Conservation (phyloP, 92 coral and sea anemone species). For the Blastomussa wellsi region DNA sequence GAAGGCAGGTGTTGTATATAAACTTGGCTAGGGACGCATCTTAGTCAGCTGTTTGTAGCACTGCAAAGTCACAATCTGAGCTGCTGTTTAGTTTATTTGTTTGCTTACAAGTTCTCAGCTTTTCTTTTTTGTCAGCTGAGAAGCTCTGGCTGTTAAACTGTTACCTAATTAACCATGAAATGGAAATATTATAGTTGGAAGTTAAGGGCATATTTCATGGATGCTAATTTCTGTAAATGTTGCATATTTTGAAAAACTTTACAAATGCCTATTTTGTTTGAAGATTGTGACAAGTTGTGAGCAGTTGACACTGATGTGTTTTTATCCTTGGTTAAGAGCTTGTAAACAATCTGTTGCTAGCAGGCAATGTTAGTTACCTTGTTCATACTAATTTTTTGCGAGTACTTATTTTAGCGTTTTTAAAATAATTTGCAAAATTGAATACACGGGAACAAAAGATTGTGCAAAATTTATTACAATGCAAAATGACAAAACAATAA, state of each 20-base stretch:
- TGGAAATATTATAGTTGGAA: too few species aligned
- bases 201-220: too few species aligned
- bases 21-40: constrained; percentile 53
- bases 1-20: constrained; percentile 78
- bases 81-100: background rate
- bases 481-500: too few species aligned
- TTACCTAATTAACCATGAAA: background rate
- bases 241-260: background rate
- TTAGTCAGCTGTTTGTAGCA: constrained; percentile 15
- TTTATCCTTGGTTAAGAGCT: constrained; percentile 13
- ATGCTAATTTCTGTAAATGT: background rate
- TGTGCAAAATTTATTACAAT: too few species aligned
- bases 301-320: constrained; percentile 30
- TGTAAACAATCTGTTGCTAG: background rate
- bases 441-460: too few species aligned
- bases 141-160: background rate
- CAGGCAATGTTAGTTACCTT: background rate
- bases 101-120: background rate
- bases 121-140: background rate
- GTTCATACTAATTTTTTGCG: too few species aligned
- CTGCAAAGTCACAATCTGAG: constrained; percentile 8
- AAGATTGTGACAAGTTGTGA: constrained; percentile 13
- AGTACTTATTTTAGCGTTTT: too few species aligned
- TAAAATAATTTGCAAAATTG: too few species aligned
- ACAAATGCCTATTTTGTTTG: background rate